Conservation (phyloP, 2,113 vertebrate species). For the Acrocephalus kingi region DNA sequence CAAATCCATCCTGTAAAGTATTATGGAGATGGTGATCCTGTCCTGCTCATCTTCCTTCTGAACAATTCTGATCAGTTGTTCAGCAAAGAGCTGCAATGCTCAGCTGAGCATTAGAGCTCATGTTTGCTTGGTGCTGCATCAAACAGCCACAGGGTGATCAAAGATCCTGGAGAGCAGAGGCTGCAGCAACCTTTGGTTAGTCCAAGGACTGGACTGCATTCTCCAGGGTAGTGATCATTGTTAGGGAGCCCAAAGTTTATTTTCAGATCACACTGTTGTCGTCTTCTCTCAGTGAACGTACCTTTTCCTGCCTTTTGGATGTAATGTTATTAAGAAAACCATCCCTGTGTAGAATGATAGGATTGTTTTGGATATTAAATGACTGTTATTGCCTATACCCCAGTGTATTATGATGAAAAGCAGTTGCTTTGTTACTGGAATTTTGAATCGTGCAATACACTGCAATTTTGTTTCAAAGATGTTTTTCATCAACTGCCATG, state of each 20-base stretch:
- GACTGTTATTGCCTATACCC: background rate
- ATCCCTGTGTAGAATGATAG: background rate
- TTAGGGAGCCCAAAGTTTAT: background rate
- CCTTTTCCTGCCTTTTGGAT: background rate
- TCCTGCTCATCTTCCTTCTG: background rate
- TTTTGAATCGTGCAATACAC: background rate
- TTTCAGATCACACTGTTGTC: background rate
- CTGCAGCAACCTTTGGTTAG: background rate
- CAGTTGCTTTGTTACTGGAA: background rate
- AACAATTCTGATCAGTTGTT: rapidly evolving
- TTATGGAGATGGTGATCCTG: background rate
- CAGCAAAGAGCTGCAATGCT: background rate
- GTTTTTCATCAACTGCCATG: background rate
- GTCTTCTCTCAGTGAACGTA: background rate
- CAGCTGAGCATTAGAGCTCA: background rate
- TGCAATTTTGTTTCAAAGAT: background rate
- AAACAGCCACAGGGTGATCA: background rate
- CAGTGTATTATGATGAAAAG: background rate
- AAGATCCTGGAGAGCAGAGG: background rate
- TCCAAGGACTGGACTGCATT: background rate
- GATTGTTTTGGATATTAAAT: background rate
- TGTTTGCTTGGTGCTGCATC: background rate
- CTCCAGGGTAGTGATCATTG: background rate
- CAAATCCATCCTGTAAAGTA: background rate
- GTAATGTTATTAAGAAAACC: background rate